Evolutionary conservation across 1,140 invertebrate species (phyloP).

Genomic region (Magallana ariakensis): DNA sequence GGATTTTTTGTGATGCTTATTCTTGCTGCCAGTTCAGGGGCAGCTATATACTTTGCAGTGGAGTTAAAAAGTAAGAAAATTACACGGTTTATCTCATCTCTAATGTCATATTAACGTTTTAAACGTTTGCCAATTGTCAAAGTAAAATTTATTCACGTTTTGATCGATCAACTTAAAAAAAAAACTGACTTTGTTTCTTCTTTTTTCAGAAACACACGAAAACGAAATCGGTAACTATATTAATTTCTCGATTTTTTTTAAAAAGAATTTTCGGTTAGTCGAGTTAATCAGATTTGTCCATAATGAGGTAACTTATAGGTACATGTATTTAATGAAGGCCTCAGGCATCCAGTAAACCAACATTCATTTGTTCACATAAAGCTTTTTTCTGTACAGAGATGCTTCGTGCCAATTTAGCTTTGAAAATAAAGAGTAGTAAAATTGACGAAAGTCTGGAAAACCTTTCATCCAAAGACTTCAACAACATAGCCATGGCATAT

Average conservation of each 20-base stretch:
- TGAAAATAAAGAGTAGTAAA: slow-evolving; percentile 56
- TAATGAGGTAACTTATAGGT: no score
- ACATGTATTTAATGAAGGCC: no score
- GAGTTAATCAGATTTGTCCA: no score
- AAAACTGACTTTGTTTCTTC: neutral
- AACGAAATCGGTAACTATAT: slow-evolving; percentile 50
- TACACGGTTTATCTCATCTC: no score
- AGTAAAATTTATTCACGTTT: no score
- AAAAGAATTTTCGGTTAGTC: no score
- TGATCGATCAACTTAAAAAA: no score
- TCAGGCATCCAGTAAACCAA: no score
- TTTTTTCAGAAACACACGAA: slow-evolving; percentile 55
- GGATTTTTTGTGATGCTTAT: slow-evolving; percentile 57
- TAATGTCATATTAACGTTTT: no score
- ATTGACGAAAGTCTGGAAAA: slow-evolving; percentile 50
- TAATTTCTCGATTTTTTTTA: no score
- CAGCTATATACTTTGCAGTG: slow-evolving; percentile 59
- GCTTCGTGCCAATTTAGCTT: slow-evolving; percentile 57
- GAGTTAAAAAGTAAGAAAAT: slow-evolving; percentile 57
- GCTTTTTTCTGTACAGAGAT: slow-evolving; percentile 53
- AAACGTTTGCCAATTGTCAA: no score
- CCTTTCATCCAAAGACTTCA: slow-evolving; percentile 51
- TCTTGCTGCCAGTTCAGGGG: slow-evolving; percentile 57
- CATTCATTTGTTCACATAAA: neutral
- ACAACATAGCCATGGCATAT: slow-evolving; percentile 47